Conservation (phyloP, 2,797 vertebrate genomes). For the Menidia menidia region DNA sequence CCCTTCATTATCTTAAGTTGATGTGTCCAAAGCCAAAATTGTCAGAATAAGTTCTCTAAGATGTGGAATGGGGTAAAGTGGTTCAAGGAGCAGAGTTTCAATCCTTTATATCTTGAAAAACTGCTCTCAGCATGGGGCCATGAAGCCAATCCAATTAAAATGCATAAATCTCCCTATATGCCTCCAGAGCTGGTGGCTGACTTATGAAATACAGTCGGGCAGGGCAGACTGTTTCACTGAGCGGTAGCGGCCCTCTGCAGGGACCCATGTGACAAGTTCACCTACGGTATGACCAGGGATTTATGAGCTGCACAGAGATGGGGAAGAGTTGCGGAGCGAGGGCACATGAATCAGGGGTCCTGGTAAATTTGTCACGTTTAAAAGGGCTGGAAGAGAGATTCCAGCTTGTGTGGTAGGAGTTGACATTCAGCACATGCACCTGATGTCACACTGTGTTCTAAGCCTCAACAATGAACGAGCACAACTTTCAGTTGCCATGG, state of each 20-base stretch:
- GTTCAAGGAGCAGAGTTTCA: constrained; percentile 39
- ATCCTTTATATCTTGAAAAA: constrained; percentile 67
- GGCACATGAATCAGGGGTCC: constrained; percentile 71
- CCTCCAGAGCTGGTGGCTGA: constrained; percentile 66
- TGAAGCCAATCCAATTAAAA: constrained; percentile 78
- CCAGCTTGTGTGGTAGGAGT: constrained; percentile 40
- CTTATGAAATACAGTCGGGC: constrained; percentile 70
- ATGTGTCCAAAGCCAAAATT: constrained; percentile 29
- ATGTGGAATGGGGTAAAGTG: constrained; percentile 27
- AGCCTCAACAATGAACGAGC: constrained; percentile 31
- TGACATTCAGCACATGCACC: constrained; percentile 70
- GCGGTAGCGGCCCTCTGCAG: constrained; percentile 65
- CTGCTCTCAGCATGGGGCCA: constrained; percentile 57
- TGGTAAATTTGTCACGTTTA: constrained; percentile 71
- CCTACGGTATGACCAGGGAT: constrained; percentile 63
- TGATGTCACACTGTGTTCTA: constrained; percentile 48
- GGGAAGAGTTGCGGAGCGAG: constrained; percentile 53
- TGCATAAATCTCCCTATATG: constrained; percentile 73
- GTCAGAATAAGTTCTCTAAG: constrained; percentile 36
- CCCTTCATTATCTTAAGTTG: constrained; percentile 36
- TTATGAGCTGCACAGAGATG: constrained; percentile 72
- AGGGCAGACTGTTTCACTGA: constrained; percentile 58
- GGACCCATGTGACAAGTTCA: constrained; percentile 73
- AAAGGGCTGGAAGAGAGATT: constrained; percentile 47
- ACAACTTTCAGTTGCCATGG: constrained; percentile 21